Conservation (phyloP, 2,797 vertebrate species). For the Spizella passerina region DNA sequence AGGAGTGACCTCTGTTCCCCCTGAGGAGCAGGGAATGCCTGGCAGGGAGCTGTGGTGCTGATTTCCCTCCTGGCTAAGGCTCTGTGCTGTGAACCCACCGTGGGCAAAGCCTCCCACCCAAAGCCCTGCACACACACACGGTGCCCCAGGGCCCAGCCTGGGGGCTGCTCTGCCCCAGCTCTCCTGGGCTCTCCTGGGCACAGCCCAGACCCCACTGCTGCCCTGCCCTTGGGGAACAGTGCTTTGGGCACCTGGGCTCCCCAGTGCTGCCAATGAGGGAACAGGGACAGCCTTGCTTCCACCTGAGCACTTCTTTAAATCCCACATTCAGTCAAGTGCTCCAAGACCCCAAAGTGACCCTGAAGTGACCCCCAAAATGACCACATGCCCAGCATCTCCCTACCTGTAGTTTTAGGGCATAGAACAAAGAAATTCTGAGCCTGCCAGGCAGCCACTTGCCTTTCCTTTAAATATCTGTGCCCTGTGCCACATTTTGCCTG, state of each 20-base stretch:
- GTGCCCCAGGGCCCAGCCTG: background rate
- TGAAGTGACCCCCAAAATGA: background rate
- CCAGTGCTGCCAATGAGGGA: background rate
- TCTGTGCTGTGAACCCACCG: fast-evolving
- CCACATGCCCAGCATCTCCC: background rate
- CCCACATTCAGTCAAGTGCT: background rate
- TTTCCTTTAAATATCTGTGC: background rate
- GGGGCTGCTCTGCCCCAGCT: too few relatives aligned
- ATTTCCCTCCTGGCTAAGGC: background rate
- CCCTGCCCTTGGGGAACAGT: background rate
- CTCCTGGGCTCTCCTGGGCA: background rate
- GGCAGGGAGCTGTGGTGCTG: background rate
- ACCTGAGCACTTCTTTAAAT: background rate
- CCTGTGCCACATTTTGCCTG: background rate
- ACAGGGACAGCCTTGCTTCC: background rate
- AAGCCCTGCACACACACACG: too few relatives aligned
- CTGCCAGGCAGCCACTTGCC: background rate
- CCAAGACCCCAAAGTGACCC: background rate
- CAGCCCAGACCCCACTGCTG: background rate
- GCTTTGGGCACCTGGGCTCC: background rate
- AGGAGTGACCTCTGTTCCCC: background rate
- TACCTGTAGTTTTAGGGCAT: background rate
- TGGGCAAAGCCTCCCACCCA: background rate
- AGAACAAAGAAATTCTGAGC: background rate
- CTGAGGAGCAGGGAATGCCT: fast-evolving